Evolutionary conservation across 2,113 vertebrate genomes (phyloP), one percentile per base, ranked within the genome.

Genomic region (Trinectes maculatus): DNA sequence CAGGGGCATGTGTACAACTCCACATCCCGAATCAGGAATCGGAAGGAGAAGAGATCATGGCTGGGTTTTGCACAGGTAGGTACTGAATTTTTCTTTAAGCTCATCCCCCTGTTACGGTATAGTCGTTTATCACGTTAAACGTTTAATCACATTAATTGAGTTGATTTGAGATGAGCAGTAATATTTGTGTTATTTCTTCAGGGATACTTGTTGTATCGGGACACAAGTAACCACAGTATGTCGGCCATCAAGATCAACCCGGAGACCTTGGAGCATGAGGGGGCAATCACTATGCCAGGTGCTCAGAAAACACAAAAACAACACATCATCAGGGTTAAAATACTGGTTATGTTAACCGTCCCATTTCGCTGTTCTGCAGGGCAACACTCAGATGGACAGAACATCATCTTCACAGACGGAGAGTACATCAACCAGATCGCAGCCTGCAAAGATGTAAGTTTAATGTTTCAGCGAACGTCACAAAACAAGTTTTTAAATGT

Each of bases 1-100:
- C 90, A 99, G 98, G 98, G 98, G 42, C 98, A 99, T 66, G 96
- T 99, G 88, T 99, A 99, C 83, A 98, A 97, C 92, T 99, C 96
- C 80, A 99, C 97, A 28, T 99, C 96, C 54, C 96, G 97, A 56
- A 96, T 98, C 89, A 95, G 96, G 92, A 99, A 98, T 87, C 94
- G 96, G 83, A 97, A 95, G 87, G 98, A 98, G 84, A 98, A 96
- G 82, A 96, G 95, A 29, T 98, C 96, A 74, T 99, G 97, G 98
- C 91, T 99, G 90, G 98, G 97, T 52, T 98, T 97, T 77, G 97
- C 96, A 93, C 98, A 99, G 96, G 98, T 99, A 94, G 29, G 63
- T 69, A 29, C 18, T 21, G 12, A 9, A 44, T 34, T 11, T 29
- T 33, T 42, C 8, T 26, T 69, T 24, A 5, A 22, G 9, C 53